These are phyloP conservation scores for Drosophila leonis DNA, from an alignment of 2,888 invertebrate species.

Conservation along the genomic window DNA sequence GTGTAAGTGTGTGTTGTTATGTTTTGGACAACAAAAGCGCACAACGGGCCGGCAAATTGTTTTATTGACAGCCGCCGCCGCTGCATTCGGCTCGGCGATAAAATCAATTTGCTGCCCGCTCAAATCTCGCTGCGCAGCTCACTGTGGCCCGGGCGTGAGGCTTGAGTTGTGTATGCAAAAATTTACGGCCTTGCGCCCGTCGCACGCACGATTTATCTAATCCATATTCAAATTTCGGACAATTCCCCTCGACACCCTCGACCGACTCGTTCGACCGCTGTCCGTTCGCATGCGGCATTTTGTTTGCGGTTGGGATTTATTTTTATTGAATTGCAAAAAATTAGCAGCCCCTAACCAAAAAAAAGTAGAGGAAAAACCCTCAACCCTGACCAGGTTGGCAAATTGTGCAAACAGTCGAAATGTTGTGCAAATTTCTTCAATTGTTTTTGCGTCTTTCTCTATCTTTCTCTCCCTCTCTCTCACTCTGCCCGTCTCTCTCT, in stretches of 20 bases:
- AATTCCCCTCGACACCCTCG: conserved; percentile 26
- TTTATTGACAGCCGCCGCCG: conserved; percentile 75
- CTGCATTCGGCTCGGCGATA: conserved; percentile 72
- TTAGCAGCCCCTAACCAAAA: conserved; percentile 38
- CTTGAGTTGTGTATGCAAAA: conserved; percentile 58
- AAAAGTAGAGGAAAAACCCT: not conserved
- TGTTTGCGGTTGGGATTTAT: conserved; percentile 79
- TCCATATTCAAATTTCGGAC: conserved; percentile 80
- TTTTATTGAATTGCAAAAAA: conserved; percentile 77
- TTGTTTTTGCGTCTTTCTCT: conserved; percentile 20
- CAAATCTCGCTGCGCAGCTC: conserved; percentile 22
- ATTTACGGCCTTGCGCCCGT: conserved; percentile 41
- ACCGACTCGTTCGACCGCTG: conserved; percentile 6
- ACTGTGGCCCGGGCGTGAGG: conserved; percentile 58
- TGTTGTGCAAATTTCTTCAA: conserved; percentile 31
- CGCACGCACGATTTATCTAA: conserved; percentile 78
- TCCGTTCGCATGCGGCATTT: conserved; percentile 40
- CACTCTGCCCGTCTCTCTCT: too few species aligned
- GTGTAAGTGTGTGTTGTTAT: conserved; percentile 35
- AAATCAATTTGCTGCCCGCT: conserved; percentile 74
- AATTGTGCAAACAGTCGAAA: conserved; percentile 55
- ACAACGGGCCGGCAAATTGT: conserved; percentile 69
- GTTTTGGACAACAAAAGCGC: conserved; percentile 53
- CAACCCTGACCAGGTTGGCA: conserved; percentile 19
- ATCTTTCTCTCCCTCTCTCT: not conserved